Conservation (phyloP, 2,797 vertebrate species). For the Phoebastria nigripes region DNA sequence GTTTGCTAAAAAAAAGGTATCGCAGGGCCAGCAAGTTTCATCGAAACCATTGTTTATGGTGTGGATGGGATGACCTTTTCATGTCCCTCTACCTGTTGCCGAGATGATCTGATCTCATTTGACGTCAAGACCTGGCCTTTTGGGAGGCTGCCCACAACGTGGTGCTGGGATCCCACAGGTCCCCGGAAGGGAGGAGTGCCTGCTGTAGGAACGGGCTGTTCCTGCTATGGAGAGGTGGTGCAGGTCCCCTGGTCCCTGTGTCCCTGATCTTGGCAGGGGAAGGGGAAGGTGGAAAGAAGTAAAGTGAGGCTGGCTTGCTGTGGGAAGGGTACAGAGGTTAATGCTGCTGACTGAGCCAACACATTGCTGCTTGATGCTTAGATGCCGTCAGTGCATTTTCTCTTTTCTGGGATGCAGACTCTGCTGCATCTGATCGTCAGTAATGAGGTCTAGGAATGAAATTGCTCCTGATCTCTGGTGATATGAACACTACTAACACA, state of each 20-base stretch:
- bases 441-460: background rate
- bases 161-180: background rate
- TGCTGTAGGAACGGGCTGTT: background rate
- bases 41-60: background rate
- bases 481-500: background rate
- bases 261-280: background rate
- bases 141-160: background rate
- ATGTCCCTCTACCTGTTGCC: background rate
- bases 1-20: fast-evolving
- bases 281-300: background rate
- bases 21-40: background rate
- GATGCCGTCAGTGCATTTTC: background rate
- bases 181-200: fast-evolving
- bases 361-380: background rate
- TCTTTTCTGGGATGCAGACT: background rate
- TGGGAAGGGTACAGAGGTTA: background rate
- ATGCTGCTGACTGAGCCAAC: background rate
- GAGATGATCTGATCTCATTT: background rate
- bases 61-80: background rate
- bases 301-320: background rate
- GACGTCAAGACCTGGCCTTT: background rate
- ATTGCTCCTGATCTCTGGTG: background rate
- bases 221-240: background rate
- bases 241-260: background rate
- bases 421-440: background rate